A percentile compares a stretch with the other conserved stretches of the same genome.
These are phyloP conservation scores for Diacarnus erythraeanus DNA, from an alignment of 37 sponge, comb jelly and placozoan species.

Conservation along the genomic window DNA sequence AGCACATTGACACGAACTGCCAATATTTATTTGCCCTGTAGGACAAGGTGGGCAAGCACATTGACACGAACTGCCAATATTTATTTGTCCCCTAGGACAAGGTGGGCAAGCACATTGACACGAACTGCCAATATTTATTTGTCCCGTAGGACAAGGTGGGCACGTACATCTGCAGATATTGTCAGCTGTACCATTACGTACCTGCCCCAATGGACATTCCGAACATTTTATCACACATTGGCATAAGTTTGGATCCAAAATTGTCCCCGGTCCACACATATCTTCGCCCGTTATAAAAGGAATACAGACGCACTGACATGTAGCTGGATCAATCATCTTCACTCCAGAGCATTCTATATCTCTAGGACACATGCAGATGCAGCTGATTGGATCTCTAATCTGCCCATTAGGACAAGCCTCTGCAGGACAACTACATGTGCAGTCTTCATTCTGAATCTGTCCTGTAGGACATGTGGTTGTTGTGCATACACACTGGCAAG, in stretches of 20 bases:
- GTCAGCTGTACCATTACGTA: not conserved
- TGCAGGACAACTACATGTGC: conserved; percentile 27
- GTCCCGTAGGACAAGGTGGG: not conserved
- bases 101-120: conserved; percentile 31
- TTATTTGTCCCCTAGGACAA: not conserved
- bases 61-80: conserved; percentile 2
- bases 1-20: conserved; percentile 13
- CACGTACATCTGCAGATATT: conserved; percentile 24
- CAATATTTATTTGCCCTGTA: not conserved
- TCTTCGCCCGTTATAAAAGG: not conserved
- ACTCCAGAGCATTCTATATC: not conserved
- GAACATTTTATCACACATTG: conserved; percentile 17
- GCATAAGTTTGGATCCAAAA: conserved; percentile 17
- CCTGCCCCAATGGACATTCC: not conserved
- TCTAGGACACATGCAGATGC: conserved; percentile 25
- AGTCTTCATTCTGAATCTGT: conserved; percentile 15
- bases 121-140: not conserved
- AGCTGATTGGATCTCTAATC: conserved; percentile 29
- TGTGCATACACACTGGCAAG: conserved; percentile 41
- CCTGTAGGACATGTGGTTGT: conserved; percentile 18
- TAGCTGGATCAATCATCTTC: conserved; percentile 8
- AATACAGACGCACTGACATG: conserved; percentile 27
- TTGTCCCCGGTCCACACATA: not conserved
- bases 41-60: conserved; percentile 27
- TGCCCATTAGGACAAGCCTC: conserved; percentile 15